Base-by-base conservation (phyloP, 1,140 invertebrate species). In the Babylonia areolata region DNA sequence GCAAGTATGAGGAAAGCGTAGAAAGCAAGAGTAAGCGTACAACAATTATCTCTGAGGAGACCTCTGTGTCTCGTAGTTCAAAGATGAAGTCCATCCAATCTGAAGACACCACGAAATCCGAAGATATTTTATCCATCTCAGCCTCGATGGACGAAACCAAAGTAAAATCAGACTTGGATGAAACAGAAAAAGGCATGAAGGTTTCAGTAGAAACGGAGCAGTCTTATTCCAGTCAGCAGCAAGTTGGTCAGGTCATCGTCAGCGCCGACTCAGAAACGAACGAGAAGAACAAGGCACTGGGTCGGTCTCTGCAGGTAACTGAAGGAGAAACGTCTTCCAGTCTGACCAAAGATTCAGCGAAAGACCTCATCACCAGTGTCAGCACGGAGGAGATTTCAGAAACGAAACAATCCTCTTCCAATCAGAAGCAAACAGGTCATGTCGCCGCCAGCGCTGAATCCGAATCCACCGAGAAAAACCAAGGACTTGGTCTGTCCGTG, bases 321-420 rank as follows among this genome's bases (percentile, higher is more conserved):
- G 71, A 73, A 73, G 71, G 9, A 28, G 31, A 73, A 73, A 73
- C 71, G 20, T 73, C 71, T 37, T 35, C 31, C 71, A 73, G 28
- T 0, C 37, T 42, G 51, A 64, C 6, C 17, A 35, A 20, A 17
- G 81, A 82, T 23, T 9, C 54, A 28, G 33, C 12, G 71, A 71
- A 35, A 71, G 11, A 35, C 6, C 23, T 64, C 28, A 69, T n/a
- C 33, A 15, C 51, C 81, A 69, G 54, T 31, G 37, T 82, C 37
- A 64, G 69, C 28, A 42, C 69, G 17, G 69, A 84, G 31, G 82
- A 73, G 64, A 46, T 15, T 40, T 54, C 84, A 79, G 78, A 80
- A 80, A 80, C 78, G 3, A 40, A 54, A 5, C 35, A 80, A 42
- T 80, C 78, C n/a, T 51, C 78, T 9, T 79, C 71, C 78, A 54